A percentile compares a stretch with the other conserved stretches of the same genome.
These are phyloP conservation scores for Meloe dianella DNA, from an alignment of 2,888 invertebrate species.

Conservation along the genomic window DNA sequence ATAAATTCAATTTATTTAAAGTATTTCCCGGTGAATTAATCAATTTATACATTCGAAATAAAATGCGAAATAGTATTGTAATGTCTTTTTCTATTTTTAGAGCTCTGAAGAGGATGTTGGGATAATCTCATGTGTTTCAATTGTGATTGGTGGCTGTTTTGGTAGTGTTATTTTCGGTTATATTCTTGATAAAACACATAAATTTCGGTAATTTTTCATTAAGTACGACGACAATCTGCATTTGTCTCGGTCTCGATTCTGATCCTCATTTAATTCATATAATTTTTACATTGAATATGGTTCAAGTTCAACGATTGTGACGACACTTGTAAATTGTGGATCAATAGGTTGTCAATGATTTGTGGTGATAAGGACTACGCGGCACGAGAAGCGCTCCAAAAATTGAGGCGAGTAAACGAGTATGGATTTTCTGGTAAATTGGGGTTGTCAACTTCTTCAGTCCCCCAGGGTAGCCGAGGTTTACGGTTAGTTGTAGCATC, in stretches of 20 bases:
- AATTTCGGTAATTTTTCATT: conserved; percentile 76
- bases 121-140: conserved; percentile 85
- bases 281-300: too few relatives aligned
- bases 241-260: not conserved
- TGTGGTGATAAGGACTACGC: too few relatives aligned
- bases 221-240: not conserved
- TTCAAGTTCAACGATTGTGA: too few relatives aligned
- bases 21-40: conserved; percentile 62
- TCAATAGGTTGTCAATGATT: too few relatives aligned
- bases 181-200: conserved; percentile 88
- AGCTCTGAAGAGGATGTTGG: conserved; percentile 77
- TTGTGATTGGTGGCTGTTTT: conserved; percentile 83
- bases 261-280: not conserved
- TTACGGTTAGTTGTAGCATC: too few relatives aligned
- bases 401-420: too few relatives aligned
- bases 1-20: conserved; percentile 64
- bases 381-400: too few relatives aligned
- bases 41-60: not conserved
- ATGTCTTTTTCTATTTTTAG: conserved; percentile 59
- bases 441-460: too few relatives aligned
- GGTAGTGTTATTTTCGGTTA: conserved; percentile 90
- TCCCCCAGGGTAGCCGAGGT: too few relatives aligned
- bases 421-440: too few relatives aligned
- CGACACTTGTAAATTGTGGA: too few relatives aligned
- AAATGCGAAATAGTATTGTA: not conserved